Evolutionary conservation across 1,140 invertebrate genomes (phyloP).

Genomic region (Drosophila asahinai): DNA sequence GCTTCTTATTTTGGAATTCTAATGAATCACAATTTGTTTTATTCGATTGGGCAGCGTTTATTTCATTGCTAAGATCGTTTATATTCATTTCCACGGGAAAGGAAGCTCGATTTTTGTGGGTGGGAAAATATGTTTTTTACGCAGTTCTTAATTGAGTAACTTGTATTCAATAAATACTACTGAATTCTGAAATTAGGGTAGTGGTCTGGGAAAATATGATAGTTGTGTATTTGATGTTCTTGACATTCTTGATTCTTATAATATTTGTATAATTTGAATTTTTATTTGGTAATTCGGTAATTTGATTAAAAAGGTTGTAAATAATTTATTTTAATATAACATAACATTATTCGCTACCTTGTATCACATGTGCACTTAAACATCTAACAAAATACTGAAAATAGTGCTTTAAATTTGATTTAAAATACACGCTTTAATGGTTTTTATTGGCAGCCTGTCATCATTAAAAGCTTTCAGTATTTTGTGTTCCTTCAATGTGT

Average conservation of each 20-base stretch:
- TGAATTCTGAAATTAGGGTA: background rate
- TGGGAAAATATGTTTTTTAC: constrained; percentile 30
- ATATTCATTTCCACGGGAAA: constrained; percentile 54
- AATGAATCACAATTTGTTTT: constrained; percentile 68
- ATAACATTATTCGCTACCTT: no score
- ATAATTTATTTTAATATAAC: no score
- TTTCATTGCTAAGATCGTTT: constrained; percentile 59
- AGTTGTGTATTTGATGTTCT: background rate
- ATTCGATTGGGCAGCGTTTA: constrained; percentile 54
- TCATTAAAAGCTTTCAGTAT: background rate
- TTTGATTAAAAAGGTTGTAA: background rate
- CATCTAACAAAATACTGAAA: background rate
- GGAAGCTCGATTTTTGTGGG: constrained; percentile 26
- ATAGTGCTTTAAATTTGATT: background rate
- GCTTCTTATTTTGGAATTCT: constrained; percentile 32
- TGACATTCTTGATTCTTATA: background rate
- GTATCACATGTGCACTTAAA: background rate
- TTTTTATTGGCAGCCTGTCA: background rate
- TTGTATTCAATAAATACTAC: constrained; percentile 4
- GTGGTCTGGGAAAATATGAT: background rate
- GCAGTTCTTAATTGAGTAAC: constrained; percentile 5
- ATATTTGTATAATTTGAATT: background rate
- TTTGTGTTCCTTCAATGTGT: background rate
- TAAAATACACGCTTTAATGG: background rate
- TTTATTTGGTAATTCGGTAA: no score